phyloP scores from a whole-genome alignment of 2,113 vertebrate species.

The Crotalus helleri region DNA sequence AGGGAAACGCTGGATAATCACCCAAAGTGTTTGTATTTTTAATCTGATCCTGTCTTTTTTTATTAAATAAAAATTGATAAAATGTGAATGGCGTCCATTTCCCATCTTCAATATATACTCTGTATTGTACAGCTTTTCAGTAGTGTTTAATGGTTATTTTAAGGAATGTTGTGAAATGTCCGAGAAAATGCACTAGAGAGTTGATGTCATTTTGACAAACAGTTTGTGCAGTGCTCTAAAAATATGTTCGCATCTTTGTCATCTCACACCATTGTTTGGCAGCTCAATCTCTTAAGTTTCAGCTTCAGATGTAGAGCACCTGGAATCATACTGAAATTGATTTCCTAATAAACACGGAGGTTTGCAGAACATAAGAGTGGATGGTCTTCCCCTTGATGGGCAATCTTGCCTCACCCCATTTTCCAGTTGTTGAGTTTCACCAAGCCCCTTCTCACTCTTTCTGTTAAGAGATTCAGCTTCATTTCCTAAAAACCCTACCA shows the following conservation, averaged over 20 bases:
- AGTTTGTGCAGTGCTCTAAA: not conserved
- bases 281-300: not conserved
- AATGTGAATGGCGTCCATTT: constrained; percentile 50
- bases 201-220: not conserved
- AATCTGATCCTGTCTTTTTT: constrained; percentile 70
- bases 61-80: constrained; percentile 73
- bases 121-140: not conserved
- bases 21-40: constrained; percentile 77
- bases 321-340: not conserved
- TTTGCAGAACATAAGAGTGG: not conserved
- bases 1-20: constrained; percentile 72
- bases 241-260: not conserved
- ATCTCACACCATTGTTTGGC: not conserved
- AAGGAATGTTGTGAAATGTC: constrained; percentile 40
- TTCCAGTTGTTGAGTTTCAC: not conserved
- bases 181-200: constrained; percentile 33
- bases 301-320: not conserved
- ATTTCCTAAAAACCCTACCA: not conserved
- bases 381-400: not conserved
- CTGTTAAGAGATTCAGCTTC: not conserved
- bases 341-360: not conserved
- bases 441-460: not conserved
- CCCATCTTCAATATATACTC: not conserved
- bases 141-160: constrained; percentile 40
- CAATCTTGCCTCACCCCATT: not conserved